Evolutionary conservation across 2,113 vertebrate genomes (phyloP).

Genomic region (Spea bombifrons): DNA sequence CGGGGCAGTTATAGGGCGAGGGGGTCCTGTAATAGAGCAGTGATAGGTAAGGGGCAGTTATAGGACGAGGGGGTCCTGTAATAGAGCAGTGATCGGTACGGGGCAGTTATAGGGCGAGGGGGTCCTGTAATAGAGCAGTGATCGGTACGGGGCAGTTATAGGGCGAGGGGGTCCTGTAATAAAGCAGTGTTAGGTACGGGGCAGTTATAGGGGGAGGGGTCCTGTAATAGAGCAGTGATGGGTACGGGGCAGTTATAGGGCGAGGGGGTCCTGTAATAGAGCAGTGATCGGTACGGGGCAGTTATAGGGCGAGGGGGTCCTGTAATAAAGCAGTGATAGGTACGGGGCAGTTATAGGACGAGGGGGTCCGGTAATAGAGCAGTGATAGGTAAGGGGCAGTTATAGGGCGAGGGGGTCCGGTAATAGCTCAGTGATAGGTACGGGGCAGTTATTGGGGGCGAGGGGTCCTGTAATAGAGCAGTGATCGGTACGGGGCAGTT

Average conservation of each 20-base stretch:
- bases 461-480: neutral
- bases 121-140: neutral
- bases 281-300: neutral
- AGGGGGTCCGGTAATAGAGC: neutral
- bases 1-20: neutral
- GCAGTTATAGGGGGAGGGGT: neutral
- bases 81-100: neutral
- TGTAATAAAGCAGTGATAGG: neutral
- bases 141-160: neutral
- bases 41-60: neutral
- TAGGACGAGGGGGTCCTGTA: neutral
- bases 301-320: neutral
- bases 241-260: neutral
- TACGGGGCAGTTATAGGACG: neutral
- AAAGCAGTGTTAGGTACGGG: neutral
- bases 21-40: neutral
- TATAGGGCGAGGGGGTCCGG: neutral
- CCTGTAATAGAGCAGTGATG: neutral
- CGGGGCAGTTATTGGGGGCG: neutral
- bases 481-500: neutral
- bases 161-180: neutral
- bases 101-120: neutral
- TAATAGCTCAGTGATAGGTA: neutral
- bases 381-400: neutral
- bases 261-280: neutral